phyloP scores from a whole-genome alignment of 1,140 invertebrate species.

The Lethocerus indicus region DNA sequence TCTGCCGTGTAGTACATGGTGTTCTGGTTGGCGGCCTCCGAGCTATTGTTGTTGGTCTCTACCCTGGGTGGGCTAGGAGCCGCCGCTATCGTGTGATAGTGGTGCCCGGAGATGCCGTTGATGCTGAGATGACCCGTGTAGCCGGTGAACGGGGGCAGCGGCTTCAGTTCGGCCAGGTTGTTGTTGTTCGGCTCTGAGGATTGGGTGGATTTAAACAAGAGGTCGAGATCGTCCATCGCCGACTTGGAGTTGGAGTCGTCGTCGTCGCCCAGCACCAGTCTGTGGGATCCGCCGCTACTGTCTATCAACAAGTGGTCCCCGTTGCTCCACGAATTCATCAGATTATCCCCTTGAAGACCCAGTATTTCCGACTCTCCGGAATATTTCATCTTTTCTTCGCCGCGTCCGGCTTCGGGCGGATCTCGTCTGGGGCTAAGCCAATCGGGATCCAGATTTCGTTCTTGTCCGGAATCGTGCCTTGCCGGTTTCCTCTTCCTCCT shows the following conservation, averaged over 20 bases:
- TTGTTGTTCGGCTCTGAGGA: constrained; percentile 29
- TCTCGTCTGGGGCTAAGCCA: not conserved
- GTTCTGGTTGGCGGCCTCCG: constrained; percentile 23
- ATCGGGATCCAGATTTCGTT: constrained; percentile 1
- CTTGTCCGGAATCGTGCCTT: not conserved
- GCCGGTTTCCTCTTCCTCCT: no score
- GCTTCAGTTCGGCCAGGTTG: constrained; percentile 63
- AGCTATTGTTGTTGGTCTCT: constrained; percentile 38
- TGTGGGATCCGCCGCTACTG: constrained; percentile 7
- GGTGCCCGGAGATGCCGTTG: constrained; percentile 70
- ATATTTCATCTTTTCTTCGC: constrained; percentile 14
- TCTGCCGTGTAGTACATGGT: constrained; percentile 17
- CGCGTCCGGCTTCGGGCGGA: not conserved
- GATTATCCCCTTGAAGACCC: constrained; percentile 12
- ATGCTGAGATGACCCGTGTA: constrained; percentile 67
- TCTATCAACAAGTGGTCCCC: constrained; percentile 3
- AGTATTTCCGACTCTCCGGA: constrained; percentile 12
- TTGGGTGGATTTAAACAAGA: constrained; percentile 25
- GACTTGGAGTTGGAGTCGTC: constrained; percentile 29
- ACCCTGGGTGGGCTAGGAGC: constrained; percentile 26
- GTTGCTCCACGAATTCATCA: constrained; percentile 11
- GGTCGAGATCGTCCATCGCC: constrained; percentile 39
- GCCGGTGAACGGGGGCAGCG: constrained; percentile 67
- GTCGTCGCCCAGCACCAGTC: constrained; percentile 18
- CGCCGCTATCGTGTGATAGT: constrained; percentile 60